Evolutionary conservation across 2,888 invertebrate genomes (phyloP), one percentile per base, ranked within the genome.

Genomic region (Dendrolimus pini): DNA sequence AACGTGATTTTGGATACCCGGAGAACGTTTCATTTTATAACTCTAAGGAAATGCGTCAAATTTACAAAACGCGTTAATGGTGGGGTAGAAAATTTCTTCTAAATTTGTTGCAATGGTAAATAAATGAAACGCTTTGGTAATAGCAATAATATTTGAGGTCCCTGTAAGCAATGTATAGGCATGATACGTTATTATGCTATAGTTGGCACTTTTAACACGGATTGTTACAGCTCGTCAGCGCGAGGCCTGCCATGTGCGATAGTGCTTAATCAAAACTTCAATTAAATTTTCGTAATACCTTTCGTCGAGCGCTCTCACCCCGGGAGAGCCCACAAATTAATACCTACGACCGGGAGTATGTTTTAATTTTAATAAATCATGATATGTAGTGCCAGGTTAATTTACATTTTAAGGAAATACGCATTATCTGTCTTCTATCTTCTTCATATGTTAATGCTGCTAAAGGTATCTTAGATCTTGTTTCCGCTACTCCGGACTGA

Each of bases 201-300:
- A 18, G 18, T 2, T 18, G 18, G 18, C 2, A 18, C 18, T 71
- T 68, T 67, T 66, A 65, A 68, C 61, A 59, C 56, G 52, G 30
- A 54, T 54, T 62, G 65, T 65, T 65, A 65, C 63, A 69, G 66
- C 64, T 67, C 60, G 41, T 59, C 54, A 59, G 65, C 62, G 63
- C 65, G 63, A 68, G 71, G 70, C 62, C 76, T 79, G 78, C 71
- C 75, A 75, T 73, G 68, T 78, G 75, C 75, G 80, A 83, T 82
- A 83, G 82, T 83, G 77, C 77, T 83, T 85, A 82, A 86, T 88
- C 84, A 83, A 85, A 86, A 85, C 81, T 85, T 85, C 85, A 87
- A 87, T 87, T 87, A 87, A 86, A 86, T 85, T 84, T 82, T 74
- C 81, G 80, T 84, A 82, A 84, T 82, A 82, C 84, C 82, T 83